Percentiles rank a stretch among this genome's conserved stretches.
Conservation (phyloP, 2,113 vertebrate genomes). For the Drymodes brunneopygia region DNA sequence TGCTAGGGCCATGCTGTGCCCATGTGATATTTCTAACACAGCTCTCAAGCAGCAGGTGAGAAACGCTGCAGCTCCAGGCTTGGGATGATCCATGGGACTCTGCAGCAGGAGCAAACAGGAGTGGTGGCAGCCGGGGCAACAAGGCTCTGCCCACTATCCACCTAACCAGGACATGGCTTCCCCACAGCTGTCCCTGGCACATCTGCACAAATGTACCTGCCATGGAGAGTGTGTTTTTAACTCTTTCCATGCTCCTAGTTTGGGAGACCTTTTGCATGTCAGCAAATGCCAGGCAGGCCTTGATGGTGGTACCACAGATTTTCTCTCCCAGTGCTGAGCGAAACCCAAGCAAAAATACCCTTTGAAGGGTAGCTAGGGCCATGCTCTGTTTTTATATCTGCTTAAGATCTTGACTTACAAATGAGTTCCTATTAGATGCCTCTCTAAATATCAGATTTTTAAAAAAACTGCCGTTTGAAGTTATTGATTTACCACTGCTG, state of each 20-base stretch:
- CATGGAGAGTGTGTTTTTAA: not conserved
- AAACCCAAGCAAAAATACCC: not conserved
- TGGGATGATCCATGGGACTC: no score
- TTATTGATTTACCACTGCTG: slow-evolving; percentile 41
- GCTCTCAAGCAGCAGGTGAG: not conserved
- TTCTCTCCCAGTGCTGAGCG: not conserved
- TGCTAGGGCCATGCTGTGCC: not conserved
- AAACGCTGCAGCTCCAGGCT: not conserved
- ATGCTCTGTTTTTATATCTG: not conserved
- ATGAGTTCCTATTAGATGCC: not conserved
- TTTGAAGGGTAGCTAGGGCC: not conserved
- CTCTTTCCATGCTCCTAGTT: not conserved
- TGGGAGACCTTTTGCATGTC: not conserved
- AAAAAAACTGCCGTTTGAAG: not conserved
- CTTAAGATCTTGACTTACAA: slow-evolving; percentile 17
- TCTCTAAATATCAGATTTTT: slow-evolving; percentile 7
- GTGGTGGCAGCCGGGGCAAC: not conserved
- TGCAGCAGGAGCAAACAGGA: not conserved
- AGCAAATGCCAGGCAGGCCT: not conserved
- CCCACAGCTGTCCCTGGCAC: not conserved
- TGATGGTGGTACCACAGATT: not conserved
- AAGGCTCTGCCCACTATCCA: not conserved
- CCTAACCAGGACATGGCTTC: not conserved
- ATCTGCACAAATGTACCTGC: not conserved
- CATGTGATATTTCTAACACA: not conserved